A percentile compares a stretch with the other conserved stretches of the same genome.
Evolutionary conservation across 2,888 invertebrate species (phyloP).

Genomic region (Watsonalla cultraria): DNA sequence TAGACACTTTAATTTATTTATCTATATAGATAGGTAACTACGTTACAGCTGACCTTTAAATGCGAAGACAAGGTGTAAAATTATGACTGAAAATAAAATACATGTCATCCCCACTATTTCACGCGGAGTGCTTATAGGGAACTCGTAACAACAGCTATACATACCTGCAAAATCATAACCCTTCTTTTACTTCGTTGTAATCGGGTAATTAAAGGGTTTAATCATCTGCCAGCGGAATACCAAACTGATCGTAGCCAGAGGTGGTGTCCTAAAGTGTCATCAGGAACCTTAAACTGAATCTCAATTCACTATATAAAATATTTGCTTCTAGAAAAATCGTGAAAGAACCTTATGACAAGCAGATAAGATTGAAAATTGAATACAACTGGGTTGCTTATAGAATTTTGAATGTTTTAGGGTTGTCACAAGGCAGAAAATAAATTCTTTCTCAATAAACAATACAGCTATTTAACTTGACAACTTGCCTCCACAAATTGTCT

Average conservation of each 20-base stretch:
- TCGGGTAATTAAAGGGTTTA: constrained; percentile 15
- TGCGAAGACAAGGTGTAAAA: no score
- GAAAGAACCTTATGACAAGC: not conserved
- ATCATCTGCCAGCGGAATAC: constrained; percentile 11
- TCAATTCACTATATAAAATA: not conserved
- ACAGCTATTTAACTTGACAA: no score
- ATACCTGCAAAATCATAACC: no score
- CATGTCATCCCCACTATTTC: no score
- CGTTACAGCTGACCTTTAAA: no score
- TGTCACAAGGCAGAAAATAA: not conserved
- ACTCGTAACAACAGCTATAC: no score
- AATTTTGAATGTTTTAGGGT: not conserved
- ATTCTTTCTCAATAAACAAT: no score
- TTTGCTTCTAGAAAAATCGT: not conserved
- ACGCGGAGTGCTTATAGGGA: no score
- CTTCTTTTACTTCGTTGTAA: not conserved
- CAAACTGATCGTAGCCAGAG: not conserved
- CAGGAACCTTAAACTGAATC: constrained; percentile 9
- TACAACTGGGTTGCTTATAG: not conserved
- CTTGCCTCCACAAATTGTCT: no score
- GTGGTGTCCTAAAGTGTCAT: not conserved
- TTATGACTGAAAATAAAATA: no score
- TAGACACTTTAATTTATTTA: no score
- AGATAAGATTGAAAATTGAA: not conserved
- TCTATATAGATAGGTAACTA: no score